Conservation (phyloP, 2,888 invertebrate genomes). For the Coelinius sp. region DNA sequence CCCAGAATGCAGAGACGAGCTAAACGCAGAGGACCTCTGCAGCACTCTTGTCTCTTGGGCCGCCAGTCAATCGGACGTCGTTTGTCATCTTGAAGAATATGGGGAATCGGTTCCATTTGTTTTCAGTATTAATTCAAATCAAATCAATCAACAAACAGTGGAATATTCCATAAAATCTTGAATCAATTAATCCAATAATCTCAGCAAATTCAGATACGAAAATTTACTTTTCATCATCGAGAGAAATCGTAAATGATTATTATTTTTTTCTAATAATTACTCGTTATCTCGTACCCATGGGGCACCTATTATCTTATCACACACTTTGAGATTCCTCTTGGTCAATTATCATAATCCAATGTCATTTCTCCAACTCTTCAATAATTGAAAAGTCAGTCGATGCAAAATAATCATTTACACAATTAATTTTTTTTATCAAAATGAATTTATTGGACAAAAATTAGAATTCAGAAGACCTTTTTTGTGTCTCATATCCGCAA, state of each 20-base stretch:
- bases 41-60: slow-evolving; percentile 52
- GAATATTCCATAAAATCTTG: slow-evolving; percentile 11
- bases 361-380: not conserved
- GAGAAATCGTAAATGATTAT: not conserved
- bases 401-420: not conserved
- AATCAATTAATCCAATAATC: not conserved
- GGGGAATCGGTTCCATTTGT: too few relatives aligned
- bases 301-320: not conserved
- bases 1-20: slow-evolving; percentile 77
- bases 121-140: too few relatives aligned
- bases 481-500: too few relatives aligned
- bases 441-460: not conserved
- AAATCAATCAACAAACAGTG: slow-evolving; percentile 8
- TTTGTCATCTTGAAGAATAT: slow-evolving; percentile 48
- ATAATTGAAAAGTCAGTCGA: not conserved
- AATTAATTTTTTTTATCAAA: not conserved
- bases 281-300: not conserved
- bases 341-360: slow-evolving; percentile 5
- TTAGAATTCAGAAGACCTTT: too few relatives aligned
- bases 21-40: slow-evolving; percentile 75
- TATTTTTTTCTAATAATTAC: not conserved
- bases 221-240: not conserved
- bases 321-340: not conserved
- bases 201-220: not conserved
- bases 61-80: slow-evolving; percentile 59